A percentile compares a stretch with the other conserved stretches of the same genome.
These are phyloP conservation scores for Drosophila mimica DNA, from an alignment of 2,888 invertebrate genomes.

Conservation along the genomic window DNA sequence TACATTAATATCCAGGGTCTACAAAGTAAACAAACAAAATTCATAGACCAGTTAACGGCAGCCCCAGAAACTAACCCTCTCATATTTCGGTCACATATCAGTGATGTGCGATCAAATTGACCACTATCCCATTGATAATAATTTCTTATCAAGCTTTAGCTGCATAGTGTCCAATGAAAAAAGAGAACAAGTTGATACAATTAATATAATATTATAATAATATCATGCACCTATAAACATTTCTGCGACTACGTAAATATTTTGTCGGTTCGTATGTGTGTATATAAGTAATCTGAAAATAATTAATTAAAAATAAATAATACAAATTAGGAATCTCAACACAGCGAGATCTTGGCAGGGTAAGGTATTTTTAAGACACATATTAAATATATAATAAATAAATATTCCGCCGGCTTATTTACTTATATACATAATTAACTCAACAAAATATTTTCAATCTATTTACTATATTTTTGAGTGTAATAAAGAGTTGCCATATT, in stretches of 20 bases:
- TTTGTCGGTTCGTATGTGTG: neutral
- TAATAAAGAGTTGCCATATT: neutral
- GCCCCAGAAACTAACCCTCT: neutral
- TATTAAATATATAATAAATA: too few species aligned
- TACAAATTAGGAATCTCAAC: too few species aligned
- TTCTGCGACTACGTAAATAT: neutral
- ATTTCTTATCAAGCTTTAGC: neutral
- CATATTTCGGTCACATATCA: neutral
- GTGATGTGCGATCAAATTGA: neutral
- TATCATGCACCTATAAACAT: neutral
- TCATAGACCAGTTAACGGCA: neutral
- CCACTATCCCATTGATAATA: too few species aligned
- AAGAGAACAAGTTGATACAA: neutral
- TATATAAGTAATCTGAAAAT: neutral
- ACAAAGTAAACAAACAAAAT: neutral
- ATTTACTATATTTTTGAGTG: too few species aligned
- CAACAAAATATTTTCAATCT: neutral
- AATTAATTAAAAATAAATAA: neutral
- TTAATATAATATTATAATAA: too few species aligned
- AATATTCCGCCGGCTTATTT: too few species aligned
- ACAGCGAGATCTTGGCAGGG: too few species aligned
- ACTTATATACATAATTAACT: neutral
- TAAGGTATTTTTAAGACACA: too few species aligned
- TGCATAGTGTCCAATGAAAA: neutral
- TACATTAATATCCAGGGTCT: neutral